phyloP scores from a whole-genome alignment of 2,888 invertebrate genomes.

The Drosophila borealis region DNA sequence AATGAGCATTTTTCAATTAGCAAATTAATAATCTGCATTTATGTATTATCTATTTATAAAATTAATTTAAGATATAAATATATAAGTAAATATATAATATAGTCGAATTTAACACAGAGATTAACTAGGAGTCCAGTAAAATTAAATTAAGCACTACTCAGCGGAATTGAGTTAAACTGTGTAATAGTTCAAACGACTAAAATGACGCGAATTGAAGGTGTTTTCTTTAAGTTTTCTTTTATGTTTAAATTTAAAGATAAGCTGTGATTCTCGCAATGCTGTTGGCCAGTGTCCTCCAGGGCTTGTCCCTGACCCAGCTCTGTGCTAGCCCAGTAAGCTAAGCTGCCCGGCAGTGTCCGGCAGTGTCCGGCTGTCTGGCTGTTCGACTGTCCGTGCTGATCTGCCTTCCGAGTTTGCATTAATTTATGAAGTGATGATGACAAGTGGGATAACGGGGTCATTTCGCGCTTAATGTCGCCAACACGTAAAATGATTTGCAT shows the following conservation, averaged over 20 bases:
- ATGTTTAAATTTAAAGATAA: background rate
- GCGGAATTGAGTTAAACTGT: too few species aligned
- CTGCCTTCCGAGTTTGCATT: conserved; percentile 68
- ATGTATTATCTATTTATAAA: too few species aligned
- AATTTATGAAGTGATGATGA: conserved; percentile 83
- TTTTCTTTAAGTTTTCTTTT: background rate
- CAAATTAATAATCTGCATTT: too few species aligned
- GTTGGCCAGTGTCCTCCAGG: conserved; percentile 14
- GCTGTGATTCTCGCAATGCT: background rate
- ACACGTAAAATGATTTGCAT: conserved; percentile 83
- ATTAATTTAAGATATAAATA: too few species aligned
- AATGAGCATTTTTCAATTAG: background rate
- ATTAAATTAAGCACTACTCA: too few species aligned
- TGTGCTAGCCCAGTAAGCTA: conserved; percentile 21
- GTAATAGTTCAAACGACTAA: too few species aligned
- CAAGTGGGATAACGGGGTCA: conserved; percentile 83
- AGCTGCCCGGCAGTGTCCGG: conserved; percentile 11
- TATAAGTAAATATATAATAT: too few species aligned
- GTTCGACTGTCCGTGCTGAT: conserved; percentile 24
- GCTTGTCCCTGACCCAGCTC: conserved; percentile 48
- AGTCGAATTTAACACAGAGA: too few species aligned
- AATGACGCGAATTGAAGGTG: too few species aligned
- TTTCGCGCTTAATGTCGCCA: conserved; percentile 83
- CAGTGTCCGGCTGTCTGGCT: conserved; percentile 1
- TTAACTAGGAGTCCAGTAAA: too few species aligned